Base-by-base conservation (phyloP, 2,888 invertebrate species). In the Noctua janthina region DNA sequence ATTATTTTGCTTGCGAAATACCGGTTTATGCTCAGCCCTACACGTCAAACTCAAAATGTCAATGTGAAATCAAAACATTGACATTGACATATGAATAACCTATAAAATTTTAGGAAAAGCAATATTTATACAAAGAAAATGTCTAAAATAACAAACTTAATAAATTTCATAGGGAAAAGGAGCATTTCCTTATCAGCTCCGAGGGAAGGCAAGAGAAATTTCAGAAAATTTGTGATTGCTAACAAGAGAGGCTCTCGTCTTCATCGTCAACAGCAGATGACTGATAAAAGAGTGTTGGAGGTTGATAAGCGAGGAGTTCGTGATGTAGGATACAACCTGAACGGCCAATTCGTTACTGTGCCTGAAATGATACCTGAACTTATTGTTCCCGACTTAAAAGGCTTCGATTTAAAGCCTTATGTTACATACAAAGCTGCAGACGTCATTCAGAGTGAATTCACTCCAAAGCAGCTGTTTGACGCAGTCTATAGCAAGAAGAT, bases 351-450 rank as follows among this genome's bases (percentile, higher is more conserved):
- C 92, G 94, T 98, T 1, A 90, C 93, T 23, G 96, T 99, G 7
- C 98, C 98, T 1, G 99, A 99, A 97, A 99, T 98, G 98, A 97
- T 99, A 86, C 99, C 99, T 0, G 98, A 99, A 93, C 93, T 99
- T 29, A 98, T 99, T 79, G 99, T 99, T 4, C 99, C 99, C 0
- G 98, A 99, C 94, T 95, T 99, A 46, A 98, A 97, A 85, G 98
- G 97, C 87, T 99, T 98, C 92, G 96, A 98, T 95, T 95, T 99
- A 39, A 99, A 99, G 94, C 99, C 99, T 0, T 99, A 99, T 91
- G 99, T 99, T 0, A 99, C 99, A 0, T 99, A 99, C 94, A 98
- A 97, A 94, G 97, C 98, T 0, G 97, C 97, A 6, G 98, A 98
- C 79, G 97, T 99, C 0, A 94, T 97, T 20, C 99, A 99, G 93